These are phyloP conservation scores for Mixornis gularis DNA, from an alignment of 2,113 vertebrate species.

Conservation along the genomic window DNA sequence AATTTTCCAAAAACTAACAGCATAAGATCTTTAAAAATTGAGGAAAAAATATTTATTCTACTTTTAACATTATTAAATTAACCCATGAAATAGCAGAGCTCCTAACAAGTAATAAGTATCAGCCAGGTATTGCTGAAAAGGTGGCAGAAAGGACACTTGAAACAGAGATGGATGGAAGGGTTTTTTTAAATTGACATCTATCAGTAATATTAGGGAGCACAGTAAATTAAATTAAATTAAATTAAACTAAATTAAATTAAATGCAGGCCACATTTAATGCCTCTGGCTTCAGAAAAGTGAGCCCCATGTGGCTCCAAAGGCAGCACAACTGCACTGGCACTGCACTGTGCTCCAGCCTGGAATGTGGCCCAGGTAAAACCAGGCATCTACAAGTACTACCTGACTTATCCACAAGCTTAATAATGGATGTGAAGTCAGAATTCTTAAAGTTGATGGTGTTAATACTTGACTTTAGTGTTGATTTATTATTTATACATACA, in stretches of 20 bases:
- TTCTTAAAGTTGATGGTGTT: not conserved
- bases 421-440: not conserved
- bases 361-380: not conserved
- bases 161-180: rapidly evolving
- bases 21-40: not conserved
- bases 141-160: not conserved
- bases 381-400: not conserved
- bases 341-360: not conserved
- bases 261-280: not conserved
- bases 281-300: not conserved
- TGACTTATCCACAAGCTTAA: not conserved
- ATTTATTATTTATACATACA: not conserved
- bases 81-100: not conserved
- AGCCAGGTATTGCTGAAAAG: not conserved
- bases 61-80: not conserved
- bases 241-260: too few species aligned
- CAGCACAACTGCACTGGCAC: not conserved
- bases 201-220: not conserved
- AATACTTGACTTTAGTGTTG: not conserved
- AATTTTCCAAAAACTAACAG: not conserved
- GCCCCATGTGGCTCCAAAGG: not conserved
- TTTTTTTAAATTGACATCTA: not conserved
- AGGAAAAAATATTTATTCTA: not conserved
- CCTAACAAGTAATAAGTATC: not conserved
- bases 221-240: too few species aligned